These are phyloP conservation scores for Montipora sp. DNA, from an alignment of 64 coral and sea anemone species.

Conservation along the genomic window DNA sequence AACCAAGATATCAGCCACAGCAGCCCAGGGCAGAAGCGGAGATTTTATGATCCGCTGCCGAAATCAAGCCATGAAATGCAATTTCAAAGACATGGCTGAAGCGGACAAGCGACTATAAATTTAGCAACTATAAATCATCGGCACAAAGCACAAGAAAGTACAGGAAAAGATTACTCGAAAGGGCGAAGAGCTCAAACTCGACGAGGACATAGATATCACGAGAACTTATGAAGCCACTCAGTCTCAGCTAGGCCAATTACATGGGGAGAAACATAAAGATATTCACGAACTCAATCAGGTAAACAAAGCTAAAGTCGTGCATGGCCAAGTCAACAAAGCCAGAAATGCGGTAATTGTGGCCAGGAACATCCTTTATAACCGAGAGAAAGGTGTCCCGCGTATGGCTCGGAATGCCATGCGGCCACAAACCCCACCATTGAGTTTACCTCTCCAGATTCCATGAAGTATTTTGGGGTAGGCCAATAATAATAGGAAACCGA, in stretches of 20 bases:
- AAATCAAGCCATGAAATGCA: constrained; percentile 59
- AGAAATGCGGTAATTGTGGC: no score
- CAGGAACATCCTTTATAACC: no score
- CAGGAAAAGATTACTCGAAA: constrained; percentile 7
- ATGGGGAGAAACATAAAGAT: no score
- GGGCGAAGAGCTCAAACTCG: no score
- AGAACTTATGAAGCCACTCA: constrained; percentile 69
- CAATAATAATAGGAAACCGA: neutral
- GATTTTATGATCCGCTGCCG: constrained; percentile 58
- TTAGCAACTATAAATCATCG: constrained; percentile 55
- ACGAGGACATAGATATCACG: constrained; percentile 24
- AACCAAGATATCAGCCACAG: constrained; percentile 62
- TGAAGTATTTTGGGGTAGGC: no score
- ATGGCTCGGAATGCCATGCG: no score
- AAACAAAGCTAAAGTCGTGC: no score
- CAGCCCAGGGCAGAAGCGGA: constrained; percentile 45
- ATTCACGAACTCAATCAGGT: no score
- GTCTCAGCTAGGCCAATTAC: constrained; percentile 33
- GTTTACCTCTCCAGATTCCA: no score
- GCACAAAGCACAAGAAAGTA: constrained; percentile 59
- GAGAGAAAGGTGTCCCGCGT: no score
- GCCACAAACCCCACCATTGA: no score
- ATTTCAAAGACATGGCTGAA: constrained; percentile 40
- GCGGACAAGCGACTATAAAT: constrained; percentile 21
- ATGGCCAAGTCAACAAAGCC: no score